phyloP scores from a whole-genome alignment of 2,113 vertebrate genomes.

The Notarius quadriscutis region DNA sequence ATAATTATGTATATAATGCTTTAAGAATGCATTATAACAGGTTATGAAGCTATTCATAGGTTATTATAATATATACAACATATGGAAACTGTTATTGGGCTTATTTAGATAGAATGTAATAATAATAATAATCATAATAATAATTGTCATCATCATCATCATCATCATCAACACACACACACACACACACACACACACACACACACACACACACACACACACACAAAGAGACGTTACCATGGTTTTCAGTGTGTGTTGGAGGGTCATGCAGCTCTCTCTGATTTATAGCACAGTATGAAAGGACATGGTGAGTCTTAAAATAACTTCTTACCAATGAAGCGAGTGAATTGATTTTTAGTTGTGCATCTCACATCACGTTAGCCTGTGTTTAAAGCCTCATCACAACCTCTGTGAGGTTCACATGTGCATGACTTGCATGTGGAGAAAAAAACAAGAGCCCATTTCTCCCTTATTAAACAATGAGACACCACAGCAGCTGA shows the following conservation, averaged over 20 bases:
- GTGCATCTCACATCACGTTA: no score
- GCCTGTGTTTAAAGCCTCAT: no score
- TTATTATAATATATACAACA: not conserved
- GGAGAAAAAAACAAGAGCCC: not conserved
- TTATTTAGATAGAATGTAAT: not conserved
- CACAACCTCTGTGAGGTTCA: not conserved
- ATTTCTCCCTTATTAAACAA: not conserved
- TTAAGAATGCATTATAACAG: not conserved
- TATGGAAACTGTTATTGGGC: no score
- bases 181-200: not conserved
- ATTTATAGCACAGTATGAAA: not conserved
- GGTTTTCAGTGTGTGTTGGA: not conserved
- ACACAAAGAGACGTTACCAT: no score
- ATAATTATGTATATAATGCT: no score
- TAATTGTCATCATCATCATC: not conserved
- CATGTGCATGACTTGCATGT: no score
- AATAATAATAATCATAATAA: no score
- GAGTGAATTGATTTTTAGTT: not conserved
- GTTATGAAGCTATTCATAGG: not conserved
- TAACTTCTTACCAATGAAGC: not conserved
- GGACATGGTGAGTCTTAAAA: not conserved
- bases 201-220: not conserved
- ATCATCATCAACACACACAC: not conserved
- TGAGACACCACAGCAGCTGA: not conserved
- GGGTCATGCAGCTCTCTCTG: not conserved